Percentiles rank a stretch among this genome's conserved stretches.
phyloP scores from a whole-genome alignment of 2,888 invertebrate genomes.

The Matsumyia berberina region DNA sequence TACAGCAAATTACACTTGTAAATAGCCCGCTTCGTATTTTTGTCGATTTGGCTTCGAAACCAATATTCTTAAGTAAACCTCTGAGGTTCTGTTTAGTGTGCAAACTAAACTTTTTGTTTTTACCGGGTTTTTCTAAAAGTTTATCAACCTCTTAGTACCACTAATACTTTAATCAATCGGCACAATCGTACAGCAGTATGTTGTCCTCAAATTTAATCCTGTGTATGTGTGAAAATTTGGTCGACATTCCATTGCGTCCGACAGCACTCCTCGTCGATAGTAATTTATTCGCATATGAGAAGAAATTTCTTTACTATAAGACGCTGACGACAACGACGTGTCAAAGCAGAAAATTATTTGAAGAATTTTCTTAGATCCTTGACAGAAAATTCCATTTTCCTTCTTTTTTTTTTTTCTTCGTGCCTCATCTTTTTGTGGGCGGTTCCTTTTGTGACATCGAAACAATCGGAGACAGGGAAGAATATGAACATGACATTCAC shows the following conservation, averaged over 20 bases:
- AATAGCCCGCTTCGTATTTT: too few species aligned
- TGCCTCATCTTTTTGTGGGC: not conserved
- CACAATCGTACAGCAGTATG: not conserved
- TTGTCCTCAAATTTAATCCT: not conserved
- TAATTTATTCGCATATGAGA: conserved; percentile 7
- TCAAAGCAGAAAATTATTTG: conserved; percentile 3
- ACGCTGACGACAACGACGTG: not conserved
- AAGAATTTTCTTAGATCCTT: conserved; percentile 4
- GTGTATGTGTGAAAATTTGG: not conserved
- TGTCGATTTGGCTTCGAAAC: too few species aligned
- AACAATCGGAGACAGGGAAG: not conserved
- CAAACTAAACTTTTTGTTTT: too few species aligned
- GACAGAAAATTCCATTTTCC: not conserved
- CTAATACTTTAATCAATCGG: not conserved
- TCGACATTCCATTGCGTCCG: not conserved
- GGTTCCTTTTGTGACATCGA: not conserved
- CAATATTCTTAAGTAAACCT: too few species aligned
- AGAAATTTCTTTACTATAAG: not conserved
- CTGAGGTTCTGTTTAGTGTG: too few species aligned
- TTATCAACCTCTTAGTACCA: not conserved
- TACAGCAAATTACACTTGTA: too few species aligned
- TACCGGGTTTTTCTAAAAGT: too few species aligned
- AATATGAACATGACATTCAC: not conserved
- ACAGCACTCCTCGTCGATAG: not conserved
- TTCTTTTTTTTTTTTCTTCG: not conserved